Conservation (phyloP, 2,113 vertebrate genomes). For the Corythoichthys haematopterus region DNA sequence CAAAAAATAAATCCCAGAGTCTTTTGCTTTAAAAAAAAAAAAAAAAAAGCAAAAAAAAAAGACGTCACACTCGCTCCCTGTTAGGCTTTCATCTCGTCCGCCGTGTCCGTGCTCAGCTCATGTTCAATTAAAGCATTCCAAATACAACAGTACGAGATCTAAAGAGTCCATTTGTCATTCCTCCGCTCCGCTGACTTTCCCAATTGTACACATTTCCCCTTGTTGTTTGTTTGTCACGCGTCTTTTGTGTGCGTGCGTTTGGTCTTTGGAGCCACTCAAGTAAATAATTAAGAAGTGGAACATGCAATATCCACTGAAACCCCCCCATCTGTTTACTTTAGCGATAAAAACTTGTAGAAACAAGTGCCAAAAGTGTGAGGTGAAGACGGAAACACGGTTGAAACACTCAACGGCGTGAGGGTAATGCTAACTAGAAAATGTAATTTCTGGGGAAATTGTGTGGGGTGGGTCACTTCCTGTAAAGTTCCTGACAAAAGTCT, state of each 20-base stretch:
- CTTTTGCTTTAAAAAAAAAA: background rate
- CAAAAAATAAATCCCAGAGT: constrained; percentile 15
- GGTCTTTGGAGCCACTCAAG: constrained; percentile 35
- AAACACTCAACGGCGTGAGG: background rate
- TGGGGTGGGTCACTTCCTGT: too few species aligned
- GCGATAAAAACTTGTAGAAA: constrained; percentile 1
- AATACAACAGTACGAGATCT: constrained; percentile 44
- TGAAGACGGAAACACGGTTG: background rate
- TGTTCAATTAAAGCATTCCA: constrained; percentile 56
- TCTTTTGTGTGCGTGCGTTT: constrained; percentile 39
- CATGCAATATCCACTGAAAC: constrained; percentile 10
- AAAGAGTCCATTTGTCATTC: constrained; percentile 58
- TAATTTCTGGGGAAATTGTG: too few species aligned
- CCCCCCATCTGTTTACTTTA: background rate
- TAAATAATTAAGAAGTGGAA: constrained; percentile 54
- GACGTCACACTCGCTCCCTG: background rate
- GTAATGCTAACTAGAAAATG: background rate
- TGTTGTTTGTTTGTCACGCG: constrained; percentile 48
- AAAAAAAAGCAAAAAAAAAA: background rate
- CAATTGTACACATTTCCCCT: constrained; percentile 56
- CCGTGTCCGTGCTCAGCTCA: constrained; percentile 36
- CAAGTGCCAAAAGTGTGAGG: background rate
- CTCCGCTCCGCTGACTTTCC: constrained; percentile 46
- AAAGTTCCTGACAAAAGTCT: too few species aligned
- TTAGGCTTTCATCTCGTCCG: constrained; percentile 22